These are phyloP conservation scores for Paradoxurus hermaphroditus DNA, from an alignment of 2,113 vertebrate species.

Conservation along the genomic window DNA sequence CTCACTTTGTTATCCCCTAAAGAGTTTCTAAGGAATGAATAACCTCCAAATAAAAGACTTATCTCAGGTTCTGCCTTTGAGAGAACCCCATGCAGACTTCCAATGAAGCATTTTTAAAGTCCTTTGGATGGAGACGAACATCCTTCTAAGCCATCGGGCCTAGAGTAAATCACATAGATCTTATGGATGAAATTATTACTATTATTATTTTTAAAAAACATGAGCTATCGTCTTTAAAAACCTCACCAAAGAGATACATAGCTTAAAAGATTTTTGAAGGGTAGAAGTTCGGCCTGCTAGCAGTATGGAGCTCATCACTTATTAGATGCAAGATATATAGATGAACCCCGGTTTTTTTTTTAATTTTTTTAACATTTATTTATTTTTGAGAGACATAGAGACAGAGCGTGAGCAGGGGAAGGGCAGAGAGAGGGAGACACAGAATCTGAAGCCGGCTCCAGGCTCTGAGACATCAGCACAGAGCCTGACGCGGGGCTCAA, in stretches of 20 bases:
- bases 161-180: background rate
- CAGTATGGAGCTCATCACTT: background rate
- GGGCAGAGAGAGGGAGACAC: no score
- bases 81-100: background rate
- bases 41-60: background rate
- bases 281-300: background rate
- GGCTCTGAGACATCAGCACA: no score
- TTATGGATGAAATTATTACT: background rate
- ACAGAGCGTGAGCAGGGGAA: no score
- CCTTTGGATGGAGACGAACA: background rate
- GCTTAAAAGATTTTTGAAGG: slow-evolving; percentile 7
- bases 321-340: background rate
- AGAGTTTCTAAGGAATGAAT: background rate
- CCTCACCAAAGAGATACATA: background rate
- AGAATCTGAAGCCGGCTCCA: no score
- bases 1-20: background rate
- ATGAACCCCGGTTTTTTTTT: no score
- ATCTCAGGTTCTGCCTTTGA: background rate
- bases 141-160: background rate
- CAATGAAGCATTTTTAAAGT: background rate
- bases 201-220: background rate
- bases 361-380: no score
- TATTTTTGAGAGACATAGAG: no score
- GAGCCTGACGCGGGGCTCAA: no score
- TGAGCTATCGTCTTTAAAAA: background rate